phyloP scores from a whole-genome alignment of 1,140 invertebrate genomes.

The Macrobrachium rosenbergii region DNA sequence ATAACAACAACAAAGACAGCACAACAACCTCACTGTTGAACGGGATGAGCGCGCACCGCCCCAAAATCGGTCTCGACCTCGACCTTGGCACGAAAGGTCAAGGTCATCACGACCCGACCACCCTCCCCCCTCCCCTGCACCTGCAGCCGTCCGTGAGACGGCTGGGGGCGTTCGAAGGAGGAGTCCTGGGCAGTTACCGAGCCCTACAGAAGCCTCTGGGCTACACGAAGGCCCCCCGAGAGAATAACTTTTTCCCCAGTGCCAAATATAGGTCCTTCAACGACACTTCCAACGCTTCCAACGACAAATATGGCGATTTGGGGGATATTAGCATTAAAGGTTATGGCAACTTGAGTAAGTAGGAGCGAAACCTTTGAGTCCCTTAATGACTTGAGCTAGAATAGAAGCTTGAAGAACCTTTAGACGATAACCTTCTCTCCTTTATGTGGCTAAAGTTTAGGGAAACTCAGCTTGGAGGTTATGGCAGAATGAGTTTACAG shows the following conservation, averaged over 20 bases:
- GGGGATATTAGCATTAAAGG: slow-evolving; percentile 52
- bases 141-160: slow-evolving; percentile 10
- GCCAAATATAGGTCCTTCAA: slow-evolving; percentile 46
- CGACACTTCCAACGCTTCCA: slow-evolving; percentile 12
- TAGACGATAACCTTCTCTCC: too few species aligned
- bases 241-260: slow-evolving; percentile 40
- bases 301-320: slow-evolving; percentile 52
- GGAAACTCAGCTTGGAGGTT: too few species aligned
- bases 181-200: slow-evolving; percentile 18
- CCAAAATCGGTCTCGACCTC: slow-evolving; percentile 49
- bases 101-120: neutral
- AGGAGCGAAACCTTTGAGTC: neutral
- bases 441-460: too few species aligned
- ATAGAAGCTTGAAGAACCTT: neutral
- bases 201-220: slow-evolving; percentile 5
- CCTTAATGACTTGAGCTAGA: neutral
- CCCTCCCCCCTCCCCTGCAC: slow-evolving; percentile 1
- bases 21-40: neutral
- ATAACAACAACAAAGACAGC: neutral
- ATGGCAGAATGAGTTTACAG: too few species aligned
- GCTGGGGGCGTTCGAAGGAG: neutral
- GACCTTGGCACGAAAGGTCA: slow-evolving; percentile 32
- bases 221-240: slow-evolving; percentile 5
- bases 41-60: slow-evolving; percentile 20
- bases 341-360: slow-evolving; percentile 59